phyloP scores from a whole-genome alignment of 2,797 vertebrate genomes.

The Lycodopsis pacificus region DNA sequence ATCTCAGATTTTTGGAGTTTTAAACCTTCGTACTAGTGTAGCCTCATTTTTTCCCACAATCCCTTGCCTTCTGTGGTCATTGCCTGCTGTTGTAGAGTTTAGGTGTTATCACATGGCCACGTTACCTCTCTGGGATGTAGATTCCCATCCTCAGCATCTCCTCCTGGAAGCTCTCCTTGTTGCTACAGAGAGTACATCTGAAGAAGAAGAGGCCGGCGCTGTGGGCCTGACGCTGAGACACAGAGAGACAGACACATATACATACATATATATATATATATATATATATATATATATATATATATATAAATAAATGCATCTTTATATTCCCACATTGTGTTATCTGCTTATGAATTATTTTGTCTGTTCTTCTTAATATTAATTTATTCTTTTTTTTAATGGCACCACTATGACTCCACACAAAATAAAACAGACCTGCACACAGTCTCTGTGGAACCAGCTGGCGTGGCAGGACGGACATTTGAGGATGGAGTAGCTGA shows the following conservation, averaged over 20 bases:
- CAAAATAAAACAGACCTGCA: constrained; percentile 85
- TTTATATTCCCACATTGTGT: too few relatives aligned
- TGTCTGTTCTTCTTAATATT: too few relatives aligned
- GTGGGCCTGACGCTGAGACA: constrained; percentile 90
- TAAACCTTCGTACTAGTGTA: too few relatives aligned
- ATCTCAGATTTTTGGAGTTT: too few relatives aligned
- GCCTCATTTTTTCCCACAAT: not conserved
- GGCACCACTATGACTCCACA: too few relatives aligned
- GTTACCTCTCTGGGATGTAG: constrained; percentile 94
- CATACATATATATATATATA: too few relatives aligned
- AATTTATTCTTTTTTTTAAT: too few relatives aligned
- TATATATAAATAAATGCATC: too few relatives aligned
- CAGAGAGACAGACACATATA: not conserved
- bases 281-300: too few relatives aligned
- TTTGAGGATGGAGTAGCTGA: constrained; percentile 87
- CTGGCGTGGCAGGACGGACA: constrained; percentile 94
- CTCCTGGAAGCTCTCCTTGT: constrained; percentile 92
- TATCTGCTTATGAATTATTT: too few relatives aligned
- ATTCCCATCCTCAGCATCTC: constrained; percentile 98
- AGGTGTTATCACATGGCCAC: not conserved
- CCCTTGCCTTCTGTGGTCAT: not conserved
- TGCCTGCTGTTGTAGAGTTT: too few relatives aligned
- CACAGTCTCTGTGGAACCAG: constrained; percentile 97
- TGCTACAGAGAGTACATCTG: constrained; percentile 95
- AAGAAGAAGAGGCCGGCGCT: constrained; percentile 97